A percentile compares a stretch with the other conserved stretches of the same genome.
Evolutionary conservation across 1,140 invertebrate genomes (phyloP).

Genomic region (Wiebesia pumilae): DNA sequence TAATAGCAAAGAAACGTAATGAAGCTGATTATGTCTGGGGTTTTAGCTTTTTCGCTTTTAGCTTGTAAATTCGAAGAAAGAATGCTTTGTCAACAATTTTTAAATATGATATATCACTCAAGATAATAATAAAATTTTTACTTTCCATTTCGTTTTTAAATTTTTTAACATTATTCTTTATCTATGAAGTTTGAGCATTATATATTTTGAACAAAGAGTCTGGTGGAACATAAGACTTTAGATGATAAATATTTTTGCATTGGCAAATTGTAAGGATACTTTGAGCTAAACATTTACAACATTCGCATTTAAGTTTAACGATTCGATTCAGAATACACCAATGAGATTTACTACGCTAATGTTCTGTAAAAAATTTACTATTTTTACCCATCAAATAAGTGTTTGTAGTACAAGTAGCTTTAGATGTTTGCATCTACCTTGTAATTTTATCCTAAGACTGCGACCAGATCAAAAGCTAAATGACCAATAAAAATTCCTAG

Average conservation of each 20-base stretch:
- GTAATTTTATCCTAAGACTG: background rate
- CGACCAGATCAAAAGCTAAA: background rate
- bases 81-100: background rate
- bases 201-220: background rate
- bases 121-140: background rate
- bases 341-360: background rate
- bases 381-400: background rate
- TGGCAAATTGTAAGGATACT: background rate
- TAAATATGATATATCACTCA: background rate
- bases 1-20: background rate
- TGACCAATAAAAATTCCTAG: background rate
- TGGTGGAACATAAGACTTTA: background rate
- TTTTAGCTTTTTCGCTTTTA: background rate
- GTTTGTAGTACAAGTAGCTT: background rate
- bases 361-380: background rate
- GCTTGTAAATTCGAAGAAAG: background rate
- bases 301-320: background rate
- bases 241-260: slow-evolving; percentile 7
- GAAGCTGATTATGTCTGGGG: slow-evolving; percentile 4
- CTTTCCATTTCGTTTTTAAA: background rate
- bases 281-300: background rate
- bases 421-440: background rate
- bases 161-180: background rate
- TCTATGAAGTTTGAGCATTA: background rate
- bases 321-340: background rate